Percentiles rank a stretch among this genome's conserved stretches.
Evolutionary conservation across 2,797 vertebrate species (phyloP).

Genomic region (Bryconaethiops microstoma): DNA sequence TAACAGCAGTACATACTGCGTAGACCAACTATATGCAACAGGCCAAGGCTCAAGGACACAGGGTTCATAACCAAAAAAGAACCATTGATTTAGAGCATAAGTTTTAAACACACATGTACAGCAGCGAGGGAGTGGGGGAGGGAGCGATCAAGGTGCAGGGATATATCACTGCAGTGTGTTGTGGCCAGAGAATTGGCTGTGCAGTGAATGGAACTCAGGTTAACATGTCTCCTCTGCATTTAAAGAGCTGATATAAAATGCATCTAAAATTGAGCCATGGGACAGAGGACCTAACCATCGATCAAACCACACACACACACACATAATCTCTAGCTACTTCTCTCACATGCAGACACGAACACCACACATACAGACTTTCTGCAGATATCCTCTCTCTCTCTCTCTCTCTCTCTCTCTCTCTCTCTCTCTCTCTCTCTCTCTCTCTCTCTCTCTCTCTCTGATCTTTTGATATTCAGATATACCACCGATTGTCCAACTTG

Average conservation of each 20-base stretch:
- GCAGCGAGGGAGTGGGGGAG: conserved; percentile 16
- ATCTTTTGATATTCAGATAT: conserved; percentile 27
- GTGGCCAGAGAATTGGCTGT: conserved; percentile 53
- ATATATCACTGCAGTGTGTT: conserved; percentile 50
- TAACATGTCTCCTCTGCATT: conserved; percentile 62
- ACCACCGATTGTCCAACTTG: conserved; percentile 34
- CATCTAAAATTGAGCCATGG: conserved; percentile 71
- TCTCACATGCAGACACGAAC: conserved; percentile 14
- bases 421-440: conserved; percentile 34
- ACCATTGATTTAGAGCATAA: conserved; percentile 40
- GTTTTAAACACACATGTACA: neutral
- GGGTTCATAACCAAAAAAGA: conserved; percentile 49
- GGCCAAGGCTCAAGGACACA: conserved; percentile 38
- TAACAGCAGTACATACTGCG: conserved; percentile 19
- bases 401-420: conserved; percentile 47
- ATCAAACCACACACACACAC: conserved; percentile 57
- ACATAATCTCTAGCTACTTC: conserved; percentile 2
- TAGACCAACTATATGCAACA: neutral
- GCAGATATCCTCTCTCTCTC: conserved; percentile 54
- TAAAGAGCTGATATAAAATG: conserved; percentile 59
- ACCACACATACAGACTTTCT: conserved; percentile 28
- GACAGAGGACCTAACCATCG: conserved; percentile 67
- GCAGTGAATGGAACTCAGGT: conserved; percentile 67
- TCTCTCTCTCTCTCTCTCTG: too few relatives aligned
- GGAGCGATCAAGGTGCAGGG: conserved; percentile 42